phyloP scores from a whole-genome alignment of 2,113 vertebrate species.

The Chrysemys picta region DNA sequence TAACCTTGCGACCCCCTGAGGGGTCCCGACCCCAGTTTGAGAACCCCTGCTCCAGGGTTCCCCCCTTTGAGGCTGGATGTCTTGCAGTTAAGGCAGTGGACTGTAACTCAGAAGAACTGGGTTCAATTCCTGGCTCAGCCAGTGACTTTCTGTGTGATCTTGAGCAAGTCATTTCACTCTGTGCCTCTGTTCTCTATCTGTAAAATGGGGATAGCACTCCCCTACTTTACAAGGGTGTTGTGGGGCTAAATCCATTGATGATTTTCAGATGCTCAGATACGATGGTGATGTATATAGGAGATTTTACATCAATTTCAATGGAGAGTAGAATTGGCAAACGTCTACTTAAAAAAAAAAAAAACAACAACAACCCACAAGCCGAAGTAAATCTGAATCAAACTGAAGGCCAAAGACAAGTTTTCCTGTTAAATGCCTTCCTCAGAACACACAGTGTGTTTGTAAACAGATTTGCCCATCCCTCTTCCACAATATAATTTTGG shows the following conservation, averaged over 20 bases:
- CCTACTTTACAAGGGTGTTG: not conserved
- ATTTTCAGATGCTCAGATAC: not conserved
- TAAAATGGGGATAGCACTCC: not conserved
- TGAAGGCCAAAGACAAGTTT: slow-evolving; percentile 26
- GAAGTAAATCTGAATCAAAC: not conserved
- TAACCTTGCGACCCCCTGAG: too few species aligned
- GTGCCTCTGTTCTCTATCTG: not conserved
- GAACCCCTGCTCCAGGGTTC: not conserved
- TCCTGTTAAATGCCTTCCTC: not conserved
- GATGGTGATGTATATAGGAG: not conserved
- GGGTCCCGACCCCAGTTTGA: too few species aligned
- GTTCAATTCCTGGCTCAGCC: not conserved
- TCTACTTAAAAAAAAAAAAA: not conserved
- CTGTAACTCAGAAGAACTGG: not conserved
- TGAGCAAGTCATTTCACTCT: not conserved
- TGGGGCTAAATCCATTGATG: not conserved
- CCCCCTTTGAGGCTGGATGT: not conserved
- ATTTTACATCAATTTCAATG: not conserved
- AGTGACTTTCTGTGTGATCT: not conserved
- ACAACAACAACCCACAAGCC: not conserved
- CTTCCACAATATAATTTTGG: not conserved
- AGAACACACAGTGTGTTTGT: not conserved
- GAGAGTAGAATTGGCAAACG: not conserved
- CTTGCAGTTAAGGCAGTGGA: not conserved
- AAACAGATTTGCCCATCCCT: slow-evolving; percentile 6